Conservation (phyloP, 2,113 vertebrate species). For the Saccopteryx bilineata region DNA sequence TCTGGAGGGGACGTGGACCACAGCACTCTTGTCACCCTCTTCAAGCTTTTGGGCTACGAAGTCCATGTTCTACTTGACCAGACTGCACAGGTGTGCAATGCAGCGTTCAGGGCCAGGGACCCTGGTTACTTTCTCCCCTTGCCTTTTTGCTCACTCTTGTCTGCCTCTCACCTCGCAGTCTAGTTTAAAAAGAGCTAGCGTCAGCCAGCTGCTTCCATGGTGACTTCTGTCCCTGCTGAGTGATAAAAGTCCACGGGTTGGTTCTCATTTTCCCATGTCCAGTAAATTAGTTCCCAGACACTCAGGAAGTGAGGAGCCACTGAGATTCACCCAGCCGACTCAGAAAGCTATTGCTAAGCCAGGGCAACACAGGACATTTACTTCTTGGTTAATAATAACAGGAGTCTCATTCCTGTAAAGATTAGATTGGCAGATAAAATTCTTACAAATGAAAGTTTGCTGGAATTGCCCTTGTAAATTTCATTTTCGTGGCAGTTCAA, state of each 20-base stretch:
- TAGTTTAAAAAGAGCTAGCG: background rate
- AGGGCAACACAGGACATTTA: background rate
- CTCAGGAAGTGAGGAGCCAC: conserved; percentile 24
- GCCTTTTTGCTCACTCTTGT: background rate
- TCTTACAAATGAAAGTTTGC: background rate
- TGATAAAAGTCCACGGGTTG: background rate
- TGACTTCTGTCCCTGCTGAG: background rate
- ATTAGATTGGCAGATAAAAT: background rate
- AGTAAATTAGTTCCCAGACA: background rate
- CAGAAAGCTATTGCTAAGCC: conserved; percentile 32
- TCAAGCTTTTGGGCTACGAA: conserved; percentile 93
- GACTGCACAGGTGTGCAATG: conserved; percentile 91
- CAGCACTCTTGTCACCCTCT: conserved; percentile 91
- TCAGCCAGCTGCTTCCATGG: background rate
- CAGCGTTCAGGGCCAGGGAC: background rate
- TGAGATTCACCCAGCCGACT: background rate
- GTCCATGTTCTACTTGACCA: conserved; percentile 90
- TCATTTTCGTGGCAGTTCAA: background rate
- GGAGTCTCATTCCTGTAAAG: background rate
- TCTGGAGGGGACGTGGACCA: conserved; percentile 96
- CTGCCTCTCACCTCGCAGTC: background rate
- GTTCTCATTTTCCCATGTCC: background rate
- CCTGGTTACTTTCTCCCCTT: background rate
- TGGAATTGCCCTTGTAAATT: background rate
- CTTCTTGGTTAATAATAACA: background rate